phyloP scores from a whole-genome alignment of 2,888 invertebrate genomes.

The Eledone cirrhosa region DNA sequence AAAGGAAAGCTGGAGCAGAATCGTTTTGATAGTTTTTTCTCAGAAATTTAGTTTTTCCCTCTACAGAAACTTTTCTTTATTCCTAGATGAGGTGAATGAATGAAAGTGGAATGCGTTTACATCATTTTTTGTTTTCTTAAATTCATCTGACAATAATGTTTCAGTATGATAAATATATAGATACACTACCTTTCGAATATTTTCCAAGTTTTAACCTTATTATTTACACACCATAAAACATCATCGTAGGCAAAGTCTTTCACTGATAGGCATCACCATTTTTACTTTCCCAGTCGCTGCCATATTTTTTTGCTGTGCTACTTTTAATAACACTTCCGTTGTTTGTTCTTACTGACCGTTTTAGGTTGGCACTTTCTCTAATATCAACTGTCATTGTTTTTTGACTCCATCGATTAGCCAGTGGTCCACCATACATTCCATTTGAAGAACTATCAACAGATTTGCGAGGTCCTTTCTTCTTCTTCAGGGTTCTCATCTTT shows the following conservation, averaged over 20 bases:
- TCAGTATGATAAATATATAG: too few relatives aligned
- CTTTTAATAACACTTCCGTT: neutral
- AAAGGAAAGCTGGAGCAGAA: too few relatives aligned
- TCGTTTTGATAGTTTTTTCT: too few relatives aligned
- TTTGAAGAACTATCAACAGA: conserved; percentile 38
- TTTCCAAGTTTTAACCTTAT: too few relatives aligned
- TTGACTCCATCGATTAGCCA: conserved; percentile 3
- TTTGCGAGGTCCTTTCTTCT: conserved; percentile 50
- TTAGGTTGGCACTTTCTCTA: neutral
- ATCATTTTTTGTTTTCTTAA: too few relatives aligned
- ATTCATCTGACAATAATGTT: too few relatives aligned
- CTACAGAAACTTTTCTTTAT: too few relatives aligned
- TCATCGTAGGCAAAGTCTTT: neutral
- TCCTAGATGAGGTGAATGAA: too few relatives aligned
- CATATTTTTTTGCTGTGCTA: neutral
- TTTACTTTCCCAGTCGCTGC: neutral
- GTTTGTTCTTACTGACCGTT: neutral
- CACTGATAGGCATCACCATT: neutral
- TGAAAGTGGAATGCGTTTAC: too few relatives aligned
- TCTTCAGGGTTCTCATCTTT: conserved; percentile 57
- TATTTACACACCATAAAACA: too few relatives aligned
- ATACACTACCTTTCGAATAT: too few relatives aligned
- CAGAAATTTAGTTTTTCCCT: too few relatives aligned
- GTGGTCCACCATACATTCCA: conserved; percentile 17
- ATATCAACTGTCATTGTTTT: neutral